phyloP scores from a whole-genome alignment of 2,888 invertebrate genomes.

The Cheilosia grossa region DNA sequence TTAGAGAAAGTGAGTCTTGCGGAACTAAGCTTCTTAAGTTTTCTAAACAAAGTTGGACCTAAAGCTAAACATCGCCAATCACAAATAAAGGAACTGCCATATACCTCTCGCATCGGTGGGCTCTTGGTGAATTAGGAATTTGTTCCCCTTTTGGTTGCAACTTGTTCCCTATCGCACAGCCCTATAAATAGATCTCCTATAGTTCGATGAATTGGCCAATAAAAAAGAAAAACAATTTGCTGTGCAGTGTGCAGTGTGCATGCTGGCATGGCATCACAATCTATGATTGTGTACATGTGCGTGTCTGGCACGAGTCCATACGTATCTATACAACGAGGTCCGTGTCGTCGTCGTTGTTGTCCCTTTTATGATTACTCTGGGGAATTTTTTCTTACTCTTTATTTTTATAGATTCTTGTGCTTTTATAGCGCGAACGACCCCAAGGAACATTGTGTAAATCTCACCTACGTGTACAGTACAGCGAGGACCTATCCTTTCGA shows the following conservation, averaged over 20 bases:
- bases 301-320: constrained; percentile 70
- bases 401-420: constrained; percentile 52
- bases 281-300: constrained; percentile 48
- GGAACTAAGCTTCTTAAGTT: no score
- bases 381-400: constrained; percentile 58
- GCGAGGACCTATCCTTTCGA: constrained; percentile 56
- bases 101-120: constrained; percentile 21
- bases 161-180: constrained; percentile 51
- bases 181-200: constrained; percentile 68
- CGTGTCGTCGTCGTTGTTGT: constrained; percentile 54
- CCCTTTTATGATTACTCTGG: constrained; percentile 72
- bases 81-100: constrained; percentile 41
- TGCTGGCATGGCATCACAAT: constrained; percentile 37
- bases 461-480: constrained; percentile 66
- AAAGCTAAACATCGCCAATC: no score
- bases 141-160: constrained; percentile 16
- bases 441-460: constrained; percentile 73
- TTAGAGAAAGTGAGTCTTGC: no score
- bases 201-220: constrained; percentile 60
- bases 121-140: constrained; percentile 56
- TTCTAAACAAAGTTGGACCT: no score
- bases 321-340: constrained; percentile 6
- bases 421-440: constrained; percentile 13
- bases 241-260: constrained; percentile 17
- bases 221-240: constrained; percentile 1